A percentile compares a stretch with the other conserved stretches of the same genome.
Evolutionary conservation across 2,113 vertebrate species (phyloP).

Genomic region (Acrocephalus kingi): DNA sequence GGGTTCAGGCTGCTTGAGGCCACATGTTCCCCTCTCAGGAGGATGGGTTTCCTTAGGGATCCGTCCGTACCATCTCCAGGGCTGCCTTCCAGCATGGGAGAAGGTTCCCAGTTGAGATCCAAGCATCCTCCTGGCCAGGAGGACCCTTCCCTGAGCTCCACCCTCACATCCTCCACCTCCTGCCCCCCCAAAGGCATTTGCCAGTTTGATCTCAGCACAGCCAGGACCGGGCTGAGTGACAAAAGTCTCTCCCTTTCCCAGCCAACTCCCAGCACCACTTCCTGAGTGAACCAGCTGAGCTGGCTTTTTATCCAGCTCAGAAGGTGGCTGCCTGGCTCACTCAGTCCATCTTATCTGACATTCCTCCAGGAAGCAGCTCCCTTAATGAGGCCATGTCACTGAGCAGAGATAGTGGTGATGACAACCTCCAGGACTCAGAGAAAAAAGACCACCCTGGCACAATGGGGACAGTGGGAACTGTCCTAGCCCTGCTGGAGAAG

Average conservation of each 20-base stretch:
- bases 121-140: not conserved
- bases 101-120: not conserved
- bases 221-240: not conserved
- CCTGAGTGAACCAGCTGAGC: not conserved
- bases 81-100: not conserved
- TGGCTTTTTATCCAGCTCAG: not conserved
- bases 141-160: not conserved
- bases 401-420: not conserved
- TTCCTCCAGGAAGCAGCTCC: not conserved
- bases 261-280: not conserved
- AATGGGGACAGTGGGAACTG: not conserved
- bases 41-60: not conserved
- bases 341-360: slow-evolving; percentile 17
- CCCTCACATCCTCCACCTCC: not conserved
- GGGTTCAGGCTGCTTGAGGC: not conserved
- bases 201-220: not conserved
- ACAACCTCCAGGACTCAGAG: not conserved
- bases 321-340: not conserved
- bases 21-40: accelerated
- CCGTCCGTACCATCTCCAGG: not conserved
- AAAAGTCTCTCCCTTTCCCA: not conserved
- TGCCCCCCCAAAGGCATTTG: not conserved
- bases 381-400: not conserved
- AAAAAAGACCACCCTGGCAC: slow-evolving; percentile 20
- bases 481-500: not conserved